These are phyloP conservation scores for Gallinago stenura DNA, from an alignment of 2,797 vertebrate genomes.

Conservation along the genomic window DNA sequence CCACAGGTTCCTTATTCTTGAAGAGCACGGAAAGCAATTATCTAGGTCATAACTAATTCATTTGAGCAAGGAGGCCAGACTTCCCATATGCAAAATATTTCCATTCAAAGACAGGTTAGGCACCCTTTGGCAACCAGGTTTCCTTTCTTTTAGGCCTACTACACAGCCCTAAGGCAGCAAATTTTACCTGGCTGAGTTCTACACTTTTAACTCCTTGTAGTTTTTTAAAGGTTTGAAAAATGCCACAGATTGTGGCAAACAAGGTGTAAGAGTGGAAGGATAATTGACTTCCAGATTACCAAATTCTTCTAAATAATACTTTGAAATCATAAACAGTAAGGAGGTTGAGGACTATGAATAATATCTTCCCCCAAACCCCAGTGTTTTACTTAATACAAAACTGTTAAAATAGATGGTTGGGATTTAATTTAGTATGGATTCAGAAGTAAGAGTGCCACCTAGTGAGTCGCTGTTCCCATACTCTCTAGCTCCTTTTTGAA, in stretches of 20 bases:
- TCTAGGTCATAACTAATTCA: neutral
- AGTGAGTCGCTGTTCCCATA: conserved; percentile 4
- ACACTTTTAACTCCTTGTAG: neutral
- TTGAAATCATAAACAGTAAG: neutral
- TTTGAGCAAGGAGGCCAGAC: neutral
- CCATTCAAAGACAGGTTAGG: neutral
- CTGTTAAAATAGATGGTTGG: neutral
- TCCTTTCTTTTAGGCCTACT: conserved; percentile 5
- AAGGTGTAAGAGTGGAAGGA: neutral
- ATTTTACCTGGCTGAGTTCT: neutral
- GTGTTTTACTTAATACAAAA: conserved; percentile 10
- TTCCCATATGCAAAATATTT: neutral
- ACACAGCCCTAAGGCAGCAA: neutral
- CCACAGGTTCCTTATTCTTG: neutral
- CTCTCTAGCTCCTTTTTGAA: neutral
- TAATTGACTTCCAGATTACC: neutral
- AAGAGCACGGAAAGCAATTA: neutral
- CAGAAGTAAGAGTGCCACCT: conserved; percentile 71
- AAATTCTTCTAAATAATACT: conserved; percentile 14
- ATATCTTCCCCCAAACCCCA: neutral
- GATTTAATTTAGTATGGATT: neutral
- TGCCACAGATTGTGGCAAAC: neutral
- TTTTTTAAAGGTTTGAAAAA: conserved; percentile 2
- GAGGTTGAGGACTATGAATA: neutral
- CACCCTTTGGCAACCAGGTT: neutral